Base-by-base conservation (phyloP, 23 tunicate genomes). In the Trididemnum miniatum region DNA sequence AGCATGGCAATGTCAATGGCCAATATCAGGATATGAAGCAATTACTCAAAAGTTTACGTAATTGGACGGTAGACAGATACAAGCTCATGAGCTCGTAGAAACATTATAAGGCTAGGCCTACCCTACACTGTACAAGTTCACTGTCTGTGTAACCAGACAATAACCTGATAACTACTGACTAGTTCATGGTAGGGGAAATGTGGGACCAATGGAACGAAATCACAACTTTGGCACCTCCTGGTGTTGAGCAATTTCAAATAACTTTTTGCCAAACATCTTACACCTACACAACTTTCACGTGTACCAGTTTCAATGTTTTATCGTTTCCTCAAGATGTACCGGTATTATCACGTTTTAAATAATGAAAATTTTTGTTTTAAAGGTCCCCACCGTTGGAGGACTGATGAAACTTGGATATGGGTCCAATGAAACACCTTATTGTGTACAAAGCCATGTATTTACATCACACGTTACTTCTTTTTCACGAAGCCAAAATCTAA, bases 151-250 rank as follows among this genome's bases (percentile, higher is more conserved):
- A n/a, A n/a, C n/a, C n/a, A n/a, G n/a, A n/a, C n/a, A n/a, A n/a
- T n/a, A n/a, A n/a, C n/a, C n/a, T n/a, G n/a, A n/a, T n/a, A n/a
- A n/a, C n/a, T n/a, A n/a, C n/a, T n/a, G n/a, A n/a, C n/a, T n/a
- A n/a, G n/a, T n/a, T n/a, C n/a, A n/a, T n/a, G n/a, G n/a, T 62
- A 62, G 26, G 67, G 67, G 67, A 62, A 26, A 15, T 62, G 67
- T 69, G 75, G 37, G 75, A 69, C 39, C 75, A 69, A 31, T 69
- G 75, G 31, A 69, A 15, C 75, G 15, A 69, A 69, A 30, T 31
- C 26, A 27, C 5, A 32, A 30, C 22, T 31, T 69, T 69, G 20
- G 38, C 39, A 26, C 67, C 26, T 62, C 27, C 29, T 62, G 27
- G 67, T 25, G 27, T 62, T 62, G 22, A 62, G 67, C 29, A 62